Base-by-base conservation (phyloP, 2,888 invertebrate genomes). In the Microplitis manilae region DNA sequence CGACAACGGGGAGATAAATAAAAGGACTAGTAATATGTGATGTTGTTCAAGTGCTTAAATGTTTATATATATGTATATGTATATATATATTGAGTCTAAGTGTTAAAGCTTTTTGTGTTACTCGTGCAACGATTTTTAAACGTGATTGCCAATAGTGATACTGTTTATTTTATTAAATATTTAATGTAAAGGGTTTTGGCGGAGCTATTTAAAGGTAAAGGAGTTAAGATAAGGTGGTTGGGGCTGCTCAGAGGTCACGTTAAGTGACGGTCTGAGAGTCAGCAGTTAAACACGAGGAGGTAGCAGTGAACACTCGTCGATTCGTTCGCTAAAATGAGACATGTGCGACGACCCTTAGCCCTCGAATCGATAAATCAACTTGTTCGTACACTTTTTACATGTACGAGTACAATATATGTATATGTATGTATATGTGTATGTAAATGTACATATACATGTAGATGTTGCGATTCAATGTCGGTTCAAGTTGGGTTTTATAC, bases 281-380 rank as follows among this genome's bases (percentile, higher is more conserved):
- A 65, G 65, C 30, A 62, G n/a, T 17, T 38, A 30, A 13, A 65
- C 65, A 65, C 65, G 30, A 65, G 17, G 68, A 40, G 40, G 20
- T 30, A 65, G 40, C 39, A 17, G 20, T 13, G 17, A 15, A 20
- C 50, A 15, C 41, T 41, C 30, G 73, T 9, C n/a, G 30, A 30
- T 30, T 30, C 30, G 30, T 30, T 8, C 38, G 41, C 50, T 62
- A 65, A 62, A 41, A 41, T 73, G 64, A 64, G 64, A 41, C 73
- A 65, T 65, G 65, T 41, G 73, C 9, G 20, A 20, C 65, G 41
- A n/a, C 70, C 13, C 40, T 40, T 50, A 73, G 67, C 8, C 67
- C 39, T 40, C 4, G 50, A 73, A 73, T 73, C 73, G 67, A 73
- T 73, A 67, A 73, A 73, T 73, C 73, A 73, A 73, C 73, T 67